Evolutionary conservation across 2,797 vertebrate genomes (phyloP).

Genomic region (Lemur catta): DNA sequence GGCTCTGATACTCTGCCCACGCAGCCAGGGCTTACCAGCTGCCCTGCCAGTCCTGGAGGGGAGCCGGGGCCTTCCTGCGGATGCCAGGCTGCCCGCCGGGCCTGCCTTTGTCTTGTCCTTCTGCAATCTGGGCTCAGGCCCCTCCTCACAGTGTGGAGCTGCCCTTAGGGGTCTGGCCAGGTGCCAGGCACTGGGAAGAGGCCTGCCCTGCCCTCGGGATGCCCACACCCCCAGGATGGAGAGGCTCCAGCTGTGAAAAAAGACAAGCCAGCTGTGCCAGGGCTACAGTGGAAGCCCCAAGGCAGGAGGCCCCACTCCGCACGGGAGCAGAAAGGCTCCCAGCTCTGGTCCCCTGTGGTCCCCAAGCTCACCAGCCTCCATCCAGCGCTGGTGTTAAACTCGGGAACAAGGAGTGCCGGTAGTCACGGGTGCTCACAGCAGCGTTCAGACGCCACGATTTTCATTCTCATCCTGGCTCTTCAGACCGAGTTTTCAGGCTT

Average conservation of each 20-base stretch:
- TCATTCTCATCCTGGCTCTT: not conserved
- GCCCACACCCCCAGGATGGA: not conserved
- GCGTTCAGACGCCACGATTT: not conserved
- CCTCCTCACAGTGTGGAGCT: not conserved
- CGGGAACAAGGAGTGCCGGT: not conserved
- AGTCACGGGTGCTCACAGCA: rapidly evolving
- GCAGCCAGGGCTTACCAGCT: constrained; percentile 55
- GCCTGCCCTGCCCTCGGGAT: not conserved
- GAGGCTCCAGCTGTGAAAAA: not conserved
- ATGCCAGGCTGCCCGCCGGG: not conserved
- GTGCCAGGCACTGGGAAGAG: not conserved
- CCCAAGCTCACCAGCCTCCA: not conserved
- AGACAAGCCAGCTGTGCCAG: not conserved
- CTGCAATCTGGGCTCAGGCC: constrained; percentile 27
- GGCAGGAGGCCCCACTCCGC: not conserved
- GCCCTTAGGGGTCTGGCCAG: not conserved
- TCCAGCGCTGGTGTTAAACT: not conserved
- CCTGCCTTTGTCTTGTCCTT: constrained; percentile 55
- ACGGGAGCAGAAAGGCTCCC: not conserved
- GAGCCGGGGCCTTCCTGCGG: not conserved
- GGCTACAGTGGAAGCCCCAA: not conserved
- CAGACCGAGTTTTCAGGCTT: not conserved
- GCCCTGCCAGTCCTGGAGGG: constrained; percentile 52
- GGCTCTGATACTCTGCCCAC: not conserved
- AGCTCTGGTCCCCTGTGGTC: not conserved